phyloP scores from a whole-genome alignment of 1,140 invertebrate species.

The Neocloeon triangulifer region DNA sequence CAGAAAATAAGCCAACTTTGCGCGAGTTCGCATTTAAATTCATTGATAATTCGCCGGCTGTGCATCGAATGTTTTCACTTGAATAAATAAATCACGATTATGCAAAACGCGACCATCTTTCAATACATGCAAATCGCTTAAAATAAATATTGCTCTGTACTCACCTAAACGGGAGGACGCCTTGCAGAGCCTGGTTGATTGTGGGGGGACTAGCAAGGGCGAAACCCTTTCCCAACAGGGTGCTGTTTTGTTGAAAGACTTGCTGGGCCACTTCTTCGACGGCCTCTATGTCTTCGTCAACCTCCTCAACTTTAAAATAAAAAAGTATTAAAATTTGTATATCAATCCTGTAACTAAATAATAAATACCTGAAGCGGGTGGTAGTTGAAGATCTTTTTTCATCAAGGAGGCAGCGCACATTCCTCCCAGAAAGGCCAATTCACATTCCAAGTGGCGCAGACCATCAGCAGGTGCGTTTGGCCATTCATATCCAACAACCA shows the following conservation, averaged over 20 bases:
- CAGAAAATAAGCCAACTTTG: too few species aligned
- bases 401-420: slow-evolving; percentile 74
- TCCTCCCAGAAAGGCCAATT: slow-evolving; percentile 73
- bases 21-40: too few species aligned
- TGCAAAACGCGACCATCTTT: too few species aligned
- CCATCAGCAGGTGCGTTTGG: slow-evolving; percentile 24
- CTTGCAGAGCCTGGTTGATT: slow-evolving; percentile 75
- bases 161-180: slow-evolving; percentile 69
- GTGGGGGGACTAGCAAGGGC: slow-evolving; percentile 67
- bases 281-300: slow-evolving; percentile 42
- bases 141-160: too few species aligned
- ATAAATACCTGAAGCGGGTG: slow-evolving; percentile 32
- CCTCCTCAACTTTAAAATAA: slow-evolving; percentile 31
- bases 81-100: too few species aligned
- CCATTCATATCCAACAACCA: slow-evolving; percentile 84
- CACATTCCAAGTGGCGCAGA: slow-evolving; percentile 65
- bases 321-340: slow-evolving; percentile 4
- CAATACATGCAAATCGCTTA: too few species aligned
- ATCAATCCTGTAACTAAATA: slow-evolving; percentile 6
- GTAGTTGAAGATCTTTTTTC: slow-evolving; percentile 60
- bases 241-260: slow-evolving; percentile 46
- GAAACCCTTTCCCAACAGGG: slow-evolving; percentile 68
- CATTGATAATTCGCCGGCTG: too few species aligned
- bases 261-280: slow-evolving; percentile 47
- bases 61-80: too few species aligned